Conservation (phyloP, 2,797 vertebrate species). For the Babyrousa celebensis region DNA sequence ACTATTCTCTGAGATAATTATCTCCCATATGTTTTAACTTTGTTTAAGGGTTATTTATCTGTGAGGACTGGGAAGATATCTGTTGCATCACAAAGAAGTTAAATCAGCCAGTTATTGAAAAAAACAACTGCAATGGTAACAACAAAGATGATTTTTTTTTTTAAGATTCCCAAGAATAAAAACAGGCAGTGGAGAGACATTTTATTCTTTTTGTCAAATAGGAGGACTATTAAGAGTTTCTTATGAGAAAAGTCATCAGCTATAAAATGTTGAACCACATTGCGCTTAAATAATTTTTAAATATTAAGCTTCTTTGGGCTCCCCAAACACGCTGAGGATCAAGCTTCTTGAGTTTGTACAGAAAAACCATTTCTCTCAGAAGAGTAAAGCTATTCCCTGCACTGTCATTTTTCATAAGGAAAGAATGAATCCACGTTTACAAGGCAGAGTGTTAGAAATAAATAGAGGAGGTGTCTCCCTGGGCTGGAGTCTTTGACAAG, state of each 20-base stretch:
- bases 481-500: not conserved
- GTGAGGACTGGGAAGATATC: not conserved
- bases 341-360: not conserved
- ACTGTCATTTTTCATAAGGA: slow-evolving; percentile 20
- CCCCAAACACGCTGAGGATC: not conserved
- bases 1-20: slow-evolving; percentile 66
- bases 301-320: not conserved
- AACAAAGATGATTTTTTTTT: slow-evolving; percentile 46
- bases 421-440: not conserved
- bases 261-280: slow-evolving; percentile 17
- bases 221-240: slow-evolving; percentile 30
- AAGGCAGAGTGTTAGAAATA: slow-evolving; percentile 15
- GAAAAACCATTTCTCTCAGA: slow-evolving; percentile 10
- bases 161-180: slow-evolving; percentile 56
- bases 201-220: slow-evolving; percentile 47
- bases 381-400: not conserved
- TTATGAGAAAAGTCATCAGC: not conserved
- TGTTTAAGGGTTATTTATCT: slow-evolving; percentile 68
- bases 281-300: slow-evolving; percentile 53
- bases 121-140: slow-evolving; percentile 45
- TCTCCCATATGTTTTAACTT: slow-evolving; percentile 71
- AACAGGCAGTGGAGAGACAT: not conserved
- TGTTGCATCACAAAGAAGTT: slow-evolving; percentile 66
- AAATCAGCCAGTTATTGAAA: slow-evolving; percentile 61
- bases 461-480: not conserved